Base-by-base conservation (phyloP, 2,797 vertebrate genomes). In the Kryptopterus vitreolus region DNA sequence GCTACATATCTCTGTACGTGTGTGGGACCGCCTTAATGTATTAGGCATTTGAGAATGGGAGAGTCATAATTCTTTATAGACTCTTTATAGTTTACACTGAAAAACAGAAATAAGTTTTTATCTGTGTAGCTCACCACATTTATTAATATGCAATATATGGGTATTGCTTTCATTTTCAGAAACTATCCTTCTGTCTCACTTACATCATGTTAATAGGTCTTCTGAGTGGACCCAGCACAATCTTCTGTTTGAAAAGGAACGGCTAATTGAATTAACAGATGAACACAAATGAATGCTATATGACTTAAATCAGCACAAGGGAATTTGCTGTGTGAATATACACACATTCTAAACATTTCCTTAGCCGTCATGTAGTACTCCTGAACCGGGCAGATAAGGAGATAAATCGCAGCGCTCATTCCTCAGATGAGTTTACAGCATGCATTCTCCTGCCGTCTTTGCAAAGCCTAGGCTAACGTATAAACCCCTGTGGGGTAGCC, bases 401-500 rank as follows among this genome's bases (percentile, higher is more conserved):
- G 52, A 87, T 85, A 87, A 85, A 87, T 86, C 76, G 10, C 53
- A 62, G 38, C 55, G 53, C 24, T 78, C 74, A 79, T 77, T 59
- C 71, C 81, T 86, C 75, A 50, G 57, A 74, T 84, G 81, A 76
- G 70, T 81, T 76, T 71, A 78, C 77, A 82, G 75, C 82, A 80
- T 78, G 75, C 20, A 55, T 80, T 75, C 61, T 81, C 72, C 58
- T 61, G 74, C 66, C 52, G 73, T 78, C 55, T 85, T 79, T 68
- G 58, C 43, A 65, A 77, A 77, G 59, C 76, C 77, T 80, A 70
- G 35, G 63, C 70, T 57, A 86, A 74, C 26, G 24, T 70, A 82
- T 84, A 66, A 72, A 78, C 76, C 61, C 78, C 83, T 65, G 77
- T 83, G 83, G 75, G 77, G 78, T 86, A 53, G 83, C 80, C 79